Evolutionary conservation across 2,888 invertebrate species (phyloP), one percentile per base, ranked within the genome.

Genomic region (Megamerina dolium): DNA sequence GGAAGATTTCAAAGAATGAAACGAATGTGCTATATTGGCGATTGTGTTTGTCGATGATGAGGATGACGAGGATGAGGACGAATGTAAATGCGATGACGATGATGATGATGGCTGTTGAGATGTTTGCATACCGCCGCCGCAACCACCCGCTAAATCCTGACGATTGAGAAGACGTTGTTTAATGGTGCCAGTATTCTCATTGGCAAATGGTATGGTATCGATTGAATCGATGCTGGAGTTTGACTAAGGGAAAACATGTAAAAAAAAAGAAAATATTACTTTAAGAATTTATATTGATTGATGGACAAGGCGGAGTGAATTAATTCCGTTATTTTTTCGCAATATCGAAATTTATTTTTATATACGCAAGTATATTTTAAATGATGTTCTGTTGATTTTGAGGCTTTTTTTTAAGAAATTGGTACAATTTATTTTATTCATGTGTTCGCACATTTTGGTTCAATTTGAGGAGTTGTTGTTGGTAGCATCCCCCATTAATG

Each of bases 151-250:
- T 39, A 63, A 34, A 52, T 77, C 77, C 54, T 76, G 76, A 26
- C 71, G 66, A 54, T 77, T 73, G 14, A 75, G 74, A 37, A 78
- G 75, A 54, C 86, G 77, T 64, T 95, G 95, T 68, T 94, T 91
- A 65, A 97, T 96, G 41, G 97, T 97, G 43, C 96, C 97, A 27
- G 95, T 94, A 73, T 97, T 96, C 70, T 97, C 96, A 70, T 97
- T 96, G 55, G 96, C 96, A 73, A 97, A 97, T 30, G 96, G 96
- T 70, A 91, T 81, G 65, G 89, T 90, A 73, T 95, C 94, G 46
- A 72, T 72, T 36, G 93, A 93, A 76, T 95, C 95, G 54, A 92
- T 90, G 74, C 93, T 94, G 60, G 92, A 92, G 77, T 85, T 90
- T 68, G 90, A 91, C 88, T 89, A 77, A 41, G 53, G 51, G 44